A percentile compares a stretch with the other conserved stretches of the same genome.
These are phyloP conservation scores for Acronicta leporina DNA, from an alignment of 2,888 invertebrate species.

Conservation along the genomic window DNA sequence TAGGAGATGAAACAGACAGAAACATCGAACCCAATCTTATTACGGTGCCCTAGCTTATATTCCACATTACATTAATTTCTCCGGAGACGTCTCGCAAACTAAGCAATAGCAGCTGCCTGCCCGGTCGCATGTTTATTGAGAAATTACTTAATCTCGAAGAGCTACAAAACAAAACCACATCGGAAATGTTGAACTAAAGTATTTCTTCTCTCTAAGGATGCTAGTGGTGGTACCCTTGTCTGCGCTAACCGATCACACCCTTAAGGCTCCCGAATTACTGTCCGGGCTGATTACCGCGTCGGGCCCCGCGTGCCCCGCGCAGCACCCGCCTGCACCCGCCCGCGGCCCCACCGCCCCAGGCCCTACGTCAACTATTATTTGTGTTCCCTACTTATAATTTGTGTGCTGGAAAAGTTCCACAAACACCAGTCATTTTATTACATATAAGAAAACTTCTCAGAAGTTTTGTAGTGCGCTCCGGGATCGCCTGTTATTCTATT, in stretches of 20 bases:
- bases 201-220: slow-evolving; percentile 87
- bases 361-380: slow-evolving; percentile 87
- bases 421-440: slow-evolving; percentile 84
- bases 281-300: slow-evolving; percentile 85
- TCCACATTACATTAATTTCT: slow-evolving; percentile 87
- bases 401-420: slow-evolving; percentile 83
- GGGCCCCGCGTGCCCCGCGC: slow-evolving; percentile 60
- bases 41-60: slow-evolving; percentile 79
- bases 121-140: slow-evolving; percentile 86
- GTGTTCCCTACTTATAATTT: slow-evolving; percentile 87
- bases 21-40: slow-evolving; percentile 81
- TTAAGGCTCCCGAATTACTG: slow-evolving; percentile 88
- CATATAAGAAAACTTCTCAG: slow-evolving; percentile 81
- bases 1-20: slow-evolving; percentile 76
- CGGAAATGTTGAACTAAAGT: slow-evolving; percentile 87
- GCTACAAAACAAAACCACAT: slow-evolving; percentile 88
- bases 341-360: slow-evolving; percentile 67
- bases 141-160: slow-evolving; percentile 87
- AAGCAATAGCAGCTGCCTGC: slow-evolving; percentile 83
- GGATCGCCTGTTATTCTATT: slow-evolving; percentile 79
- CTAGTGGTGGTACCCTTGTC: slow-evolving; percentile 86
- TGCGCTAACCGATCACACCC: slow-evolving; percentile 88
- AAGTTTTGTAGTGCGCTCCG: slow-evolving; percentile 78
- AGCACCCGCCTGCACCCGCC: slow-evolving; percentile 53
- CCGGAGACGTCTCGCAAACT: slow-evolving; percentile 84